phyloP scores from a whole-genome alignment of 1,140 invertebrate species.

The Brachionus rubens region DNA sequence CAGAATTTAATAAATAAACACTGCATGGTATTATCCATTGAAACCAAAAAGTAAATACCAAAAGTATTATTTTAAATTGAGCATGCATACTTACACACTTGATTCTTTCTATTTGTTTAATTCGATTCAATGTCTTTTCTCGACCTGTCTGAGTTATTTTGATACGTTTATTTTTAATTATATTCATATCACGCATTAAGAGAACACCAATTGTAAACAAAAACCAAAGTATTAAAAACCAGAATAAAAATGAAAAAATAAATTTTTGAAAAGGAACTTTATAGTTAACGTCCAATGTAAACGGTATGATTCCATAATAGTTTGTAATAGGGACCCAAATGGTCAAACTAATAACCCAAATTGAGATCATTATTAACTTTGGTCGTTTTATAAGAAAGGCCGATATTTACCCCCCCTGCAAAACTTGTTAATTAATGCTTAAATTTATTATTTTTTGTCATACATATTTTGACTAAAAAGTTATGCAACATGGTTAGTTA shows the following conservation, averaged over 20 bases:
- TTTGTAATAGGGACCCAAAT: not conserved
- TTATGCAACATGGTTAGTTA: too few species aligned
- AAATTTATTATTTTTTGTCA: too few species aligned
- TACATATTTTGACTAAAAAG: too few species aligned
- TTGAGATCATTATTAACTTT: not conserved
- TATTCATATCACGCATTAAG: not conserved
- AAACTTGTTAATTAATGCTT: too few species aligned
- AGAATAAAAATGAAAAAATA: not conserved
- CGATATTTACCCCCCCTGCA: too few species aligned
- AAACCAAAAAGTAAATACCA: slow-evolving; percentile 28
- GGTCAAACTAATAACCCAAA: slow-evolving; percentile 5
- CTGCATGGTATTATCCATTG: not conserved
- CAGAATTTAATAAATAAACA: not conserved
- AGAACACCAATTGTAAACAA: not conserved
- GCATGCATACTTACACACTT: not conserved
- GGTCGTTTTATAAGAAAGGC: not conserved
- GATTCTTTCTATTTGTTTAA: not conserved
- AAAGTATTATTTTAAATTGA: slow-evolving; percentile 10
- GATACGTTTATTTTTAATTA: not conserved
- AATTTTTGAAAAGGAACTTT: not conserved
- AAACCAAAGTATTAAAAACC: not conserved
- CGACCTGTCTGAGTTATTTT: not conserved
- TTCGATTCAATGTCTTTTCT: not conserved
- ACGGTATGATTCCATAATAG: not conserved
- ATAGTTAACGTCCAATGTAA: not conserved